A percentile compares a stretch with the other conserved stretches of the same genome.
phyloP scores from a whole-genome alignment of 2,113 vertebrate species.

The Platycercus adscitus region DNA sequence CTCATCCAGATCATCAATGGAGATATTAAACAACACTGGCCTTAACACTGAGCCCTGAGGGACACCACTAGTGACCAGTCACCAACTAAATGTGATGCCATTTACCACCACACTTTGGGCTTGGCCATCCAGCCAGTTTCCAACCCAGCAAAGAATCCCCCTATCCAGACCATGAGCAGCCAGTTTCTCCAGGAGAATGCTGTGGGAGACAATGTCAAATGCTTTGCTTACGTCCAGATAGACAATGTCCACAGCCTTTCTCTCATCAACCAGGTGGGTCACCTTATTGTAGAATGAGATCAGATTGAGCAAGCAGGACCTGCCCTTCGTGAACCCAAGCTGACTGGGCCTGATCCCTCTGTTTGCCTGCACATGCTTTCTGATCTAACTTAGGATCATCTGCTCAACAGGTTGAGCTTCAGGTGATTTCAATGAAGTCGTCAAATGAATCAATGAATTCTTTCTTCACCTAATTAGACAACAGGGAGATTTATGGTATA shows the following conservation, averaged over 20 bases:
- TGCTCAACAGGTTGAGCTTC: background rate
- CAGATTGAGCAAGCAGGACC: background rate
- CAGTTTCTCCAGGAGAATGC: background rate
- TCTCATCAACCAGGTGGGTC: background rate
- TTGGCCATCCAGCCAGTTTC: background rate
- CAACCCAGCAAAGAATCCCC: background rate
- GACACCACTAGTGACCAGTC: background rate
- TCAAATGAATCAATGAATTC: background rate
- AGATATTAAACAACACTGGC: background rate
- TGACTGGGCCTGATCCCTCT: background rate
- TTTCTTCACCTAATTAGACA: conserved; percentile 38
- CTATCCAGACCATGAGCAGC: background rate
- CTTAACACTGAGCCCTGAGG: background rate
- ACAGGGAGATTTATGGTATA: background rate
- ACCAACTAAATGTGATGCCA: background rate
- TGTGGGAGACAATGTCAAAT: background rate
- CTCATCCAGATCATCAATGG: background rate
- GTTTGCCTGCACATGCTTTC: background rate
- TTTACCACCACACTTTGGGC: background rate
- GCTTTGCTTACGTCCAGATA: background rate
- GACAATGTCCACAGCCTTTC: background rate
- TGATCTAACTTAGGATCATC: background rate
- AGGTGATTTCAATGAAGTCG: background rate
- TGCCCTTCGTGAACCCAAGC: background rate
- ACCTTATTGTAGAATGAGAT: background rate